Base-by-base conservation (phyloP, 64 coral and sea anemone genomes). In the Stylophora pistillata region DNA sequence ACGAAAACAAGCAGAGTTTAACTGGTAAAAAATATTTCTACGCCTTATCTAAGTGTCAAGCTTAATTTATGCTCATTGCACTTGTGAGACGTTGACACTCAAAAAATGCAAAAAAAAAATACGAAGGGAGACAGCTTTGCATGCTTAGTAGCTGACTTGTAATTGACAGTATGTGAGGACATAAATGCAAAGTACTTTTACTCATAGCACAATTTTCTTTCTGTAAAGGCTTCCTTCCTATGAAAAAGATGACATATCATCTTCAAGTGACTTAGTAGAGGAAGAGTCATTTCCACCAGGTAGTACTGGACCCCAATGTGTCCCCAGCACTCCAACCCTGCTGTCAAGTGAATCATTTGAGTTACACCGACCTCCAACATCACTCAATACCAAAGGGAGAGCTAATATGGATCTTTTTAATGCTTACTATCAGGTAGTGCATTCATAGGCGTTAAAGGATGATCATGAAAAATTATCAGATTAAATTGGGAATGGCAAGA, bases 1-100 rank as follows among this genome's bases (percentile, higher is more conserved):
- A 62, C 65, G 90, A 62, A 92, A 92, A 21, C 80, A 92, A 9
- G 74, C 73, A 5, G 90, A 92, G 78, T 92, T 92, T 56, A 92
- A 92, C 71, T 92, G 90, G 90, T 92, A 78, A 77, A 64, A 63
- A 13, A 56, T 41, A 27, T 20, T 60, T 64, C 17, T 13, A 66
- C 3, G 37, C 37, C 37, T 4, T 47, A 47, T 7, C 37, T 47
- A 47, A 47, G 3, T 7, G 3, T n/a, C 7, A 47, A 47, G 37
- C 37, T 0, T 47, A 47, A 47, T 47, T 47, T 47, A 47, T 47
- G 37, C 37, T 47, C 37, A 47, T 47, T 47, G 37, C 3, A 47
- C 7, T 47, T 47, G 37, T 47, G 37, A 47, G 37, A 47, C 7
- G 37, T 47, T 47, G 3, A 7, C 37, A 47, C 37, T 47, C 37